Percentiles rank a stretch among this genome's conserved stretches.
phyloP scores from a whole-genome alignment of 2,888 invertebrate species.

The Heliconius sara region DNA sequence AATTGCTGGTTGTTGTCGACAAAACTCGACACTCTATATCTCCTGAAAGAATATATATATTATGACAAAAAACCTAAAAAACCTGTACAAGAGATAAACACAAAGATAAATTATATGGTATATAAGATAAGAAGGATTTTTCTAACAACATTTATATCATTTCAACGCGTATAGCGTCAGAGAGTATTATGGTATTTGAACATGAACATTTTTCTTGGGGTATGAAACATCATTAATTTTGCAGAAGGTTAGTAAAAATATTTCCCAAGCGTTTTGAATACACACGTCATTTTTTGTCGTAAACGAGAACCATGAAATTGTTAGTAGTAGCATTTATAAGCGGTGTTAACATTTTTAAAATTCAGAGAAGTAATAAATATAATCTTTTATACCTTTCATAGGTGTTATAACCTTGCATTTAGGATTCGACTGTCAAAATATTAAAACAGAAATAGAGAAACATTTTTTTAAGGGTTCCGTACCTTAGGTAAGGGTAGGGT shows the following conservation, averaged over 20 bases:
- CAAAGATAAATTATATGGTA: neutral
- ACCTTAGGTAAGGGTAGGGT: no score
- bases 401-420: no score
- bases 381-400: no score
- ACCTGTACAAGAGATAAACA: neutral
- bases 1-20: no score
- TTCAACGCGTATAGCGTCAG: slow-evolving; percentile 10
- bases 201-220: slow-evolving; percentile 11
- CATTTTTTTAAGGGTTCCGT: no score
- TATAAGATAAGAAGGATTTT: neutral
- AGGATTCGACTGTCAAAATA: no score
- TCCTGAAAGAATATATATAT: neutral
- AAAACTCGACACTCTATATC: no score
- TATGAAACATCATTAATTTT: slow-evolving; percentile 21
- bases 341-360: neutral
- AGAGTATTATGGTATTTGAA: slow-evolving; percentile 11
- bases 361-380: neutral
- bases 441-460: no score
- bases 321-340: neutral
- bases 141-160: slow-evolving; percentile 13
- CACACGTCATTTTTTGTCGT: neutral
- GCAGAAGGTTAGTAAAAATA: slow-evolving; percentile 6
- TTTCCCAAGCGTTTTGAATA: slow-evolving; percentile 7
- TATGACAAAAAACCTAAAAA: neutral
- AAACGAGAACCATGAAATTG: neutral